Percentiles rank a stretch among this genome's conserved stretches.
Evolutionary conservation across 2,888 invertebrate genomes (phyloP).

Genomic region (Trachelus troglodyta): DNA sequence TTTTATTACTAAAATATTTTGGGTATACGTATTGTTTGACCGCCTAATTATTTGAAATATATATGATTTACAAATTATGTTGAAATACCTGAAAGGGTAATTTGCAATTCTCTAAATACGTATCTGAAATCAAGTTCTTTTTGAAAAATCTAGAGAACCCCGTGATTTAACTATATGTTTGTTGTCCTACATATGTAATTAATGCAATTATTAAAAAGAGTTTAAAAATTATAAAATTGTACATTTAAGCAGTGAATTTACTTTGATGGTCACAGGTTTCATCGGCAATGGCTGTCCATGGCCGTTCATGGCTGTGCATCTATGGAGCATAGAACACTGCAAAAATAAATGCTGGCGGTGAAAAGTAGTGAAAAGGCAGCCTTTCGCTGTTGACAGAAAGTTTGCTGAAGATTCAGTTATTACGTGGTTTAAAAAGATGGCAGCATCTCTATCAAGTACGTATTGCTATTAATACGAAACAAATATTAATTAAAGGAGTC

Average conservation of each 20-base stretch:
- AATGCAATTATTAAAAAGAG: background rate
- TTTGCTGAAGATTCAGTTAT: background rate
- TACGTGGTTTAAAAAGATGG: conserved; percentile 38
- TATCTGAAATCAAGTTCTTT: background rate
- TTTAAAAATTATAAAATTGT: background rate
- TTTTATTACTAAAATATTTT: background rate
- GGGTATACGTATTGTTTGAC: background rate
- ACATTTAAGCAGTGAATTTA: background rate
- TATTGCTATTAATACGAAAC: background rate
- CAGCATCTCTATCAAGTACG: conserved; percentile 49
- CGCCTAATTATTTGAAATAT: background rate
- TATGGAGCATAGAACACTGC: background rate
- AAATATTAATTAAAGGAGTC: background rate
- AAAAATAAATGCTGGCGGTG: background rate
- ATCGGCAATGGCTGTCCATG: background rate
- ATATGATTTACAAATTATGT: background rate
- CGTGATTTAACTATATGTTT: background rate
- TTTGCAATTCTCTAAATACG: background rate
- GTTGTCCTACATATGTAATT: background rate
- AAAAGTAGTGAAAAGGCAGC: background rate
- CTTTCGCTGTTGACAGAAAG: background rate
- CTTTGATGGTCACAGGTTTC: background rate
- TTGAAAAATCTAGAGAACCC: background rate
- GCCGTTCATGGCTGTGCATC: background rate
- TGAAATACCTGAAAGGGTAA: background rate